These are phyloP conservation scores for Drosophila emarginata DNA, from an alignment of 2,888 invertebrate species.

Conservation along the genomic window DNA sequence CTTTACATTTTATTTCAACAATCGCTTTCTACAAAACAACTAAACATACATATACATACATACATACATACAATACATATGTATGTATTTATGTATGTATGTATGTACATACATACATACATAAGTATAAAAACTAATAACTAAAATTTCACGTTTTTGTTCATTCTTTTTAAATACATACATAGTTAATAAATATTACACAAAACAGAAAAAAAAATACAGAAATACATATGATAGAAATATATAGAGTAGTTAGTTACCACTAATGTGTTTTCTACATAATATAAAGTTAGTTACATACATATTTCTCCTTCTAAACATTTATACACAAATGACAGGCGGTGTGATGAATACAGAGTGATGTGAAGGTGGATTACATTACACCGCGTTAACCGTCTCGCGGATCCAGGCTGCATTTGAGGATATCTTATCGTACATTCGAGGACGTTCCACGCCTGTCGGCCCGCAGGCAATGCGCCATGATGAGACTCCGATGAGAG, in stretches of 20 bases:
- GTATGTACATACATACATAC: conserved; percentile 24
- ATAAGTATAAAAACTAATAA: conserved; percentile 43
- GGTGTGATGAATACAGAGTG: background rate
- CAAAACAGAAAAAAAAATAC: conserved; percentile 62
- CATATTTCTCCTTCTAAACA: conserved; percentile 25
- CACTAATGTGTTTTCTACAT: conserved; percentile 35
- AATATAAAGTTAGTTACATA: conserved; percentile 11
- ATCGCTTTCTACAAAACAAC: conserved; percentile 63
- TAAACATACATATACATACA: conserved; percentile 10
- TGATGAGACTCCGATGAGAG: conserved; percentile 90
- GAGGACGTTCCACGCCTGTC: conserved; percentile 89
- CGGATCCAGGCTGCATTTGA: conserved; percentile 94
- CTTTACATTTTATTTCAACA: conserved; percentile 57
- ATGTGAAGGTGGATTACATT: conserved; percentile 17
- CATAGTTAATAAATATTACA: conserved; percentile 76
- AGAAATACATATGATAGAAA: conserved; percentile 48
- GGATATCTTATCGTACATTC: conserved; percentile 91
- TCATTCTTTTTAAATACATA: conserved; percentile 60
- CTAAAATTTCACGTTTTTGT: conserved; percentile 34
- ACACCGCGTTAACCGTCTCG: conserved; percentile 86
- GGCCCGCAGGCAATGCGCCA: conserved; percentile 94
- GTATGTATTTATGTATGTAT: too few relatives aligned
- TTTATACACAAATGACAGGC: conserved; percentile 27
- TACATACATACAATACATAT: too few relatives aligned
- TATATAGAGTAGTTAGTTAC: conserved; percentile 51